Evolutionary conservation across 1,140 invertebrate species (phyloP).

Genomic region (Monomorium pharaonis): DNA sequence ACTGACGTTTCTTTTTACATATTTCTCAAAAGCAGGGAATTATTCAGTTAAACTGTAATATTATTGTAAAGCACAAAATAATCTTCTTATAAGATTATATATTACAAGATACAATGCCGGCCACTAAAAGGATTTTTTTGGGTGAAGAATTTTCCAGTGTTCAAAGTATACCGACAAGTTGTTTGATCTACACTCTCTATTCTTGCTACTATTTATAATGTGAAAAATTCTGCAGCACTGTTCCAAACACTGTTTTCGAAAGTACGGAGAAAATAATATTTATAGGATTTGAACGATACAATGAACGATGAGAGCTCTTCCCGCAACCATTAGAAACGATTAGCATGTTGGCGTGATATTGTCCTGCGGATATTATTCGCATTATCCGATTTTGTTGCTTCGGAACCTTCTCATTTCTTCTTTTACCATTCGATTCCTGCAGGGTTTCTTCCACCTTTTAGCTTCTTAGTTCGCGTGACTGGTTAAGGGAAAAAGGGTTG

Average conservation of each 20-base stretch:
- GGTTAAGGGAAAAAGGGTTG: conserved; percentile 81
- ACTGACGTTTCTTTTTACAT: no score
- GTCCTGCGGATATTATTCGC: conserved; percentile 63
- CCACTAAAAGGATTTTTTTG: not conserved
- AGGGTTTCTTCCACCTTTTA: conserved; percentile 29
- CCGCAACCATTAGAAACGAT: conserved; percentile 79
- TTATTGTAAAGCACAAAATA: not conserved
- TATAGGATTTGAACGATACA: conserved; percentile 79
- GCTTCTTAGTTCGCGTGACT: conserved; percentile 81
- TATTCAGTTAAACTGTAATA: not conserved
- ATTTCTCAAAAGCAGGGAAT: not conserved
- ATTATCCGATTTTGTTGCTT: conserved; percentile 69
- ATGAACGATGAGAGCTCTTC: conserved; percentile 55
- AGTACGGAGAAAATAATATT: conserved; percentile 84
- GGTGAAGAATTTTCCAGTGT: not conserved
- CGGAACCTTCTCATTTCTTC: conserved; percentile 2
- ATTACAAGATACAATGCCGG: not conserved
- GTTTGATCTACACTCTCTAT: not conserved
- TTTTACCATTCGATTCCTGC: not conserved
- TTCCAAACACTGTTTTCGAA: conserved; percentile 75
- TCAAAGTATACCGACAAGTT: conserved; percentile 13
- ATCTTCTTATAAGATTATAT: conserved; percentile 21
- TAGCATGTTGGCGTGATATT: conserved; percentile 72
- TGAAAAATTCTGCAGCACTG: not conserved
- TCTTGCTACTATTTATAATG: not conserved